Evolutionary conservation across 30 jellyfish, hydroid and myxozoan genomes (phyloP).

Genomic region (Aurelia aurita complex sp. Pacific): DNA sequence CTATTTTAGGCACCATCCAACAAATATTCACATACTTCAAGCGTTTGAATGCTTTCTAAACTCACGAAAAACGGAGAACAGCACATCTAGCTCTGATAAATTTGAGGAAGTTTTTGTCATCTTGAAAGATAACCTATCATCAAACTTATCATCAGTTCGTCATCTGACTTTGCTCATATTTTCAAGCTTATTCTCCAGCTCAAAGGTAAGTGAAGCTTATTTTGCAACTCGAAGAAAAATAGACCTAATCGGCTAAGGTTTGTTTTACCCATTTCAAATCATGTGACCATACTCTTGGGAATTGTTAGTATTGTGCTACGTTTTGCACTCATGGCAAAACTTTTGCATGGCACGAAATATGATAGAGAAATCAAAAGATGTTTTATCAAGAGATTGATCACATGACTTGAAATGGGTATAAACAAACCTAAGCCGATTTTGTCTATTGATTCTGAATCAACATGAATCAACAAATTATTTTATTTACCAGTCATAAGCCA

Average conservation of each 20-base stretch:
- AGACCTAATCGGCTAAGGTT: no score
- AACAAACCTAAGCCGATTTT: not conserved
- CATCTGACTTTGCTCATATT: conserved; percentile 51
- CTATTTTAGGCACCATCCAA: conserved; percentile 23
- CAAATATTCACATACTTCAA: conserved; percentile 35
- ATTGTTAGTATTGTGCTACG: no score
- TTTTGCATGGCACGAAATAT: no score
- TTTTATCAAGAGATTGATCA: no score
- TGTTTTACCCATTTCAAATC: no score
- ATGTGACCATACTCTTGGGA: no score
- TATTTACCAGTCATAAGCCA: not conserved
- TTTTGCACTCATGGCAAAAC: no score
- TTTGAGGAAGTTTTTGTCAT: conserved; percentile 13
- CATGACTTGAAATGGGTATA: no score
- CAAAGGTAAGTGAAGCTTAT: not conserved
- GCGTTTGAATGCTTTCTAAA: conserved; percentile 25
- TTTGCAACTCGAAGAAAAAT: no score
- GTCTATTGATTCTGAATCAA: not conserved
- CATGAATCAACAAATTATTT: not conserved
- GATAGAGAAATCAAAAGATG: no score
- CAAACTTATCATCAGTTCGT: conserved; percentile 23
- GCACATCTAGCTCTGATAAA: not conserved
- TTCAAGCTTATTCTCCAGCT: not conserved
- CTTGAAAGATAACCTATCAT: conserved; percentile 45
- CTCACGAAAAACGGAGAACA: not conserved